Evolutionary conservation across 2,797 vertebrate species (phyloP).

Genomic region (Limnodromus scolopaceus): DNA sequence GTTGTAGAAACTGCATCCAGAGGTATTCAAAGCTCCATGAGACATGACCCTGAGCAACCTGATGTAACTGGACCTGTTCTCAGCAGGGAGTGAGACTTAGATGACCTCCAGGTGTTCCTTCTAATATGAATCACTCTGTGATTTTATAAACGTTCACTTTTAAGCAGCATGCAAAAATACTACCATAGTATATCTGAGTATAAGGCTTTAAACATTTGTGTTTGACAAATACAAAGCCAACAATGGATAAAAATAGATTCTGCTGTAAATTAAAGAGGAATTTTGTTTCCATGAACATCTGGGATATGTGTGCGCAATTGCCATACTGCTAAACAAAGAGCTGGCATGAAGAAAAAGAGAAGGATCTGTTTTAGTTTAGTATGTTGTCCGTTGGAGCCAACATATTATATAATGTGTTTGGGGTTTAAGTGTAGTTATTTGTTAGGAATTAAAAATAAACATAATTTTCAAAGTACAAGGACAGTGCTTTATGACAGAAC

Average conservation of each 20-base stretch:
- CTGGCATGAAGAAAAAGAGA: conserved; percentile 53
- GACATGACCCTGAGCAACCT: neutral
- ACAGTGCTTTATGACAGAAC: neutral
- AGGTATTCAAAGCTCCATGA: neutral
- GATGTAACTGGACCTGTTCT: neutral
- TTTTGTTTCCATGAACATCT: conserved; percentile 57
- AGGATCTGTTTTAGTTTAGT: conserved; percentile 72
- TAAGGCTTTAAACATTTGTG: neutral
- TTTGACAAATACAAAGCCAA: conserved; percentile 37
- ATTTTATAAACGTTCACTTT: conserved; percentile 1
- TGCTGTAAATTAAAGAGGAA: conserved; percentile 54
- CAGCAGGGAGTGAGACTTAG: neutral
- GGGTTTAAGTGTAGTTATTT: neutral
- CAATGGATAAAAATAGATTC: conserved; percentile 38
- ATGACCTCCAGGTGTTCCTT: neutral
- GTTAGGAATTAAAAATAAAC: conserved; percentile 43
- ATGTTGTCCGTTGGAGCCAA: conserved; percentile 49
- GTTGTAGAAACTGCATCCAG: neutral
- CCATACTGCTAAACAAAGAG: conserved; percentile 50
- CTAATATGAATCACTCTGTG: neutral
- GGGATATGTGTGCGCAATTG: conserved; percentile 16
- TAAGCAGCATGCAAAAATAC: neutral
- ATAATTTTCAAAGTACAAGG: conserved; percentile 24
- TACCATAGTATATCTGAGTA: neutral
- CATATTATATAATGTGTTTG: conserved; percentile 32